These are phyloP conservation scores for Dryas iulia DNA, from an alignment of 1,140 invertebrate genomes.

Conservation along the genomic window DNA sequence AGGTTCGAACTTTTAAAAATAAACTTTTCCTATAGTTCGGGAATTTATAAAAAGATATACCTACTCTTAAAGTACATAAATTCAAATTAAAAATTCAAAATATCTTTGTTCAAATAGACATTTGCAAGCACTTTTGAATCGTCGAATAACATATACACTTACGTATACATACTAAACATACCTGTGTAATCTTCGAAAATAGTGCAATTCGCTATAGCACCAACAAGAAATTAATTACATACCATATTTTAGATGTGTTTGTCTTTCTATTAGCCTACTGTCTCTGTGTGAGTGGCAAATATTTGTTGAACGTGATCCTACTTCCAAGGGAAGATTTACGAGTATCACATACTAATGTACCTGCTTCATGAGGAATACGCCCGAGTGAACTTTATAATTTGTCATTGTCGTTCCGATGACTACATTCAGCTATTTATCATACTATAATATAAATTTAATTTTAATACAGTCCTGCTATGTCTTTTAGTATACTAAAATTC, in stretches of 20 bases:
- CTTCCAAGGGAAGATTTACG: conserved; percentile 57
- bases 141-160: too few species aligned
- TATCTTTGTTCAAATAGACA: too few species aligned
- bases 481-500: not conserved
- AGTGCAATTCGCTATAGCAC: not conserved
- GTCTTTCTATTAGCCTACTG: conserved; percentile 54
- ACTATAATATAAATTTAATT: not conserved
- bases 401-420: not conserved
- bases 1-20: too few species aligned
- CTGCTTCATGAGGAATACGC: conserved; percentile 10
- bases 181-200: too few species aligned
- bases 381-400: conserved; percentile 10
- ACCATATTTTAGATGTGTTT: conserved; percentile 54
- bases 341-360: conserved; percentile 44
- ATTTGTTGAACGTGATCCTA: conserved; percentile 69
- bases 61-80: too few species aligned
- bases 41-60: too few species aligned
- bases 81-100: too few species aligned
- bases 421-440: not conserved
- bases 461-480: not conserved
- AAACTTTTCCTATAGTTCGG: too few species aligned
- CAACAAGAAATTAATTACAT: conserved; percentile 36
- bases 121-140: too few species aligned
- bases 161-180: too few species aligned
- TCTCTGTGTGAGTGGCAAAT: conserved; percentile 53